Conservation (phyloP, 1,140 invertebrate genomes). For the Pogonomyrmex californicus region DNA sequence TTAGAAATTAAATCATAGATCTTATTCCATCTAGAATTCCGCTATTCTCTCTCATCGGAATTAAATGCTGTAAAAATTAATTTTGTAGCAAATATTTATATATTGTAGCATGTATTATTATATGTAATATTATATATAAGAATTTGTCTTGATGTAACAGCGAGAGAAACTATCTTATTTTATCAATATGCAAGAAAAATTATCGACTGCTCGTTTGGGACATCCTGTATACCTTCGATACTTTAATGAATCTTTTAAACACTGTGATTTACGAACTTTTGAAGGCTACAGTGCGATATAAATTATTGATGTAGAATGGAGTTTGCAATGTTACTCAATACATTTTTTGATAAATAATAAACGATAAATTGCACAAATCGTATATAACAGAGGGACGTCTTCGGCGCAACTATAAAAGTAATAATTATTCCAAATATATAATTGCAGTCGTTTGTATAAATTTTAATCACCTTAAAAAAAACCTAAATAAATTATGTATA, state of each 20-base stretch:
- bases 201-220: background rate
- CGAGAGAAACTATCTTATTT: background rate
- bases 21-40: constrained; percentile 1
- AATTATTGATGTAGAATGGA: constrained; percentile 14
- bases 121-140: background rate
- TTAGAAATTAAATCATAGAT: background rate
- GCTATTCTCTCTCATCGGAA: constrained; percentile 1
- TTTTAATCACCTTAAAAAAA: constrained; percentile 14
- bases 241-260: constrained; percentile 21
- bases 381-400: background rate
- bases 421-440: background rate
- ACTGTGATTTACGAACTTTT: constrained; percentile 15
- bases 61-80: constrained; percentile 30
- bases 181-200: background rate
- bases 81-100: constrained; percentile 20
- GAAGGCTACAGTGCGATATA: background rate
- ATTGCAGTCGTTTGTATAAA: constrained; percentile 4
- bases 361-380: constrained; percentile 23
- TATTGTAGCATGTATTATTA: background rate
- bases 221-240: background rate
- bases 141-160: constrained; percentile 1
- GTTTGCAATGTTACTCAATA: constrained; percentile 23
- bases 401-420: background rate
- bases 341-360: background rate
- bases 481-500: constrained; percentile 31